Evolutionary conservation across 2,888 invertebrate species (phyloP).

Genomic region (Cyaniris semiargus): DNA sequence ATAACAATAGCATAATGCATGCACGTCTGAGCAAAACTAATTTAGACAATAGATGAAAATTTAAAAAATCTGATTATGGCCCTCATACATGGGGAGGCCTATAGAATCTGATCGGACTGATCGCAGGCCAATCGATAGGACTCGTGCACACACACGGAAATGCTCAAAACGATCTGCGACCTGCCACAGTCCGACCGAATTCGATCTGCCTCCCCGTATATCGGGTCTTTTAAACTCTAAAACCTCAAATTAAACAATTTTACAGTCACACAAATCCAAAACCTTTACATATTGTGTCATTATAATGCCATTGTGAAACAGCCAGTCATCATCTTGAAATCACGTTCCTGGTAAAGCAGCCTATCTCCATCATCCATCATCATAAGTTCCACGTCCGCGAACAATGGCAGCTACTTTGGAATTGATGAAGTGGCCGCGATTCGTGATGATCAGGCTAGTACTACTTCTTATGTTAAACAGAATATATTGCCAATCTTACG

Average conservation of each 20-base stretch:
- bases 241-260: not conserved
- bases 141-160: too few relatives aligned
- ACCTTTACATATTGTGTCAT: not conserved
- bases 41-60: too few relatives aligned
- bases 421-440: not conserved
- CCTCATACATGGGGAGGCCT: too few relatives aligned
- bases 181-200: too few relatives aligned
- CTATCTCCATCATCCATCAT: constrained; percentile 76
- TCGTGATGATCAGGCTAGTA: not conserved
- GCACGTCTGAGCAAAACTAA: too few relatives aligned
- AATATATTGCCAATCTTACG: too few relatives aligned
- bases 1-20: too few relatives aligned
- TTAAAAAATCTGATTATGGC: not conserved
- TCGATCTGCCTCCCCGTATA: too few relatives aligned
- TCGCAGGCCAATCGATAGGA: too few relatives aligned
- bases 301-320: constrained; percentile 11
- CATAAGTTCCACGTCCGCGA: constrained; percentile 32
- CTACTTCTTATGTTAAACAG: not conserved
- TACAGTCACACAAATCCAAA: not conserved
- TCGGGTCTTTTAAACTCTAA: not conserved
- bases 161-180: too few relatives aligned
- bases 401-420: not conserved
- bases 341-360: constrained; percentile 75
- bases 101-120: too few relatives aligned
- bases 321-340: constrained; percentile 53